Base-by-base conservation (phyloP, 2,888 invertebrate genomes). In the Willowsia nigromaculata region DNA sequence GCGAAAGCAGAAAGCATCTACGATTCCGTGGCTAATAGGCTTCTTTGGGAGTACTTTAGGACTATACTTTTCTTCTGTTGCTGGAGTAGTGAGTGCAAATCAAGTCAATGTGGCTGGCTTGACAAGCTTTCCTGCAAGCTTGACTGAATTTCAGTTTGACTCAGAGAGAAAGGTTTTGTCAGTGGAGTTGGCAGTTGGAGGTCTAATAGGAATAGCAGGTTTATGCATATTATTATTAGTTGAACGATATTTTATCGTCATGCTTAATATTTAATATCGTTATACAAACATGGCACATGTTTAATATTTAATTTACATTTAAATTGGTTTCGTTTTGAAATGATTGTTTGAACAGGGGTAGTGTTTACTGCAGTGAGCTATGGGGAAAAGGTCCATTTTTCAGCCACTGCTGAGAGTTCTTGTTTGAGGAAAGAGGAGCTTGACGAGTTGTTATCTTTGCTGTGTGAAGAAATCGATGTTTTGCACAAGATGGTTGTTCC, bases 291-390 rank as follows among this genome's bases (percentile, higher is more conserved):
- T n/a, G n/a, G n/a, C n/a, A n/a, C n/a, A n/a, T n/a, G n/a, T n/a
- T n/a, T n/a, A n/a, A 30, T 33, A 11, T 13, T 68, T 30, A 30
- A 68, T 50, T 53, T n/a, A 11, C 33, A n/a, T 78, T 53, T 78
- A 3, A 33, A 53, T 33, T 40, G 40, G 2, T 62, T 62, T 30
- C 4, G 18, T 47, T 76, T 13, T 65, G 33, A 33, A 53, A 53
- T 43, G 33, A n/a, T n/a, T n/a, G n/a, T n/a, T 25, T 74, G 0
- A 5, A 59, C 25, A 87, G 88, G 88, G 0, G 47, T 76, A 0
- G 88, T 25, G 0, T 74, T 88, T 15, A 88, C 76, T 50, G 82
- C 88, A 0, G 76, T 88, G 0, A 88, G 88, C 47, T 88, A 62
- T 27, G 82, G 47, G 33, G 30, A 59, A 4, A n/a, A 76, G 3